A percentile compares a stretch with the other conserved stretches of the same genome.
These are phyloP conservation scores for Equus quagga DNA, from an alignment of 2,113 vertebrate genomes.

Conservation along the genomic window DNA sequence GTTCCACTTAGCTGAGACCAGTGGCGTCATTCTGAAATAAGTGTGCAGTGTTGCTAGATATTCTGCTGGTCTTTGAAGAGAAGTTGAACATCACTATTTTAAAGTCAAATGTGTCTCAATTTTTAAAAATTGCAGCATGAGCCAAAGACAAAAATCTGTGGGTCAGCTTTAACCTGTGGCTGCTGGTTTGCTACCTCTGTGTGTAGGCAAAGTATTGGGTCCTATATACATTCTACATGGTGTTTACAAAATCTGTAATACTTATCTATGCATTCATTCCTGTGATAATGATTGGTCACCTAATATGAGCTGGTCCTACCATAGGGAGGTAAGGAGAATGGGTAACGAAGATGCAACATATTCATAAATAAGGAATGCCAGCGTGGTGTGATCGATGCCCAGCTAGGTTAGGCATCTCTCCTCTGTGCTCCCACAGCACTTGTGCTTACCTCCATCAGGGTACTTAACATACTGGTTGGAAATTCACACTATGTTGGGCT, in stretches of 20 bases:
- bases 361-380: accelerated
- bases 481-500: neutral
- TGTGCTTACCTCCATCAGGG: too few relatives aligned
- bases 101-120: neutral
- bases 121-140: neutral
- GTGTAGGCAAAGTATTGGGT: neutral
- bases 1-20: neutral
- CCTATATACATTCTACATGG: neutral
- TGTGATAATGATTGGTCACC: neutral
- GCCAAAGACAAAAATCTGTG: neutral
- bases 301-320: neutral
- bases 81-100: neutral
- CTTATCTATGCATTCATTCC: neutral
- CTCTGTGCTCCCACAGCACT: neutral
- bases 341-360: neutral
- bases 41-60: neutral
- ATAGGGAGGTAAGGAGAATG: neutral
- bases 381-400: accelerated
- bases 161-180: neutral
- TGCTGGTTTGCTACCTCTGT: neutral
- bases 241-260: neutral
- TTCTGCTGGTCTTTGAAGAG: neutral
- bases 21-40: neutral
- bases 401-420: too few relatives aligned
- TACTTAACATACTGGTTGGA: neutral